Percentiles rank a stretch among this genome's conserved stretches.
phyloP scores from a whole-genome alignment of 2,797 vertebrate species.

The Synanceia verrucosa region DNA sequence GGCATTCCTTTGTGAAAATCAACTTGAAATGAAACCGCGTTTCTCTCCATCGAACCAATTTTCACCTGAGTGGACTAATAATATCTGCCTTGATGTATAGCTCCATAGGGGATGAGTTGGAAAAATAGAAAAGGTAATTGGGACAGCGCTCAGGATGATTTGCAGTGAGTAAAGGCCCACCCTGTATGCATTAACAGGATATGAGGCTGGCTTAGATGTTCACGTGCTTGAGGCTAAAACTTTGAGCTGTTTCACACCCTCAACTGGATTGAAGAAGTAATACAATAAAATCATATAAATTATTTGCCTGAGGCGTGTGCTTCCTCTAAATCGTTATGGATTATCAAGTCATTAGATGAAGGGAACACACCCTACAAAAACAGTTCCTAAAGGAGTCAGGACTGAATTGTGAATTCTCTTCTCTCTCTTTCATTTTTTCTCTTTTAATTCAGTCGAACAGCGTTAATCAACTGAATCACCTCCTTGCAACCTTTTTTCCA shows the following conservation, averaged over 20 bases:
- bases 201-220: constrained; percentile 16
- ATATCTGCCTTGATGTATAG: constrained; percentile 1
- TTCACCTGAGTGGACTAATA: constrained; percentile 4
- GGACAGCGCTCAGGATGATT: constrained; percentile 13
- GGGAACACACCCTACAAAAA: neutral
- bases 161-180: constrained; percentile 13
- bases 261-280: constrained; percentile 24
- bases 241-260: neutral
- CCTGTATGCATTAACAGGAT: constrained; percentile 5
- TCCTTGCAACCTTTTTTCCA: neutral
- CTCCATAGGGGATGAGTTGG: constrained; percentile 27
- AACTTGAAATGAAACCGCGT: neutral
- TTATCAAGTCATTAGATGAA: constrained; percentile 1
- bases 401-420: neutral
- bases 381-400: neutral
- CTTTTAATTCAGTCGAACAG: neutral
- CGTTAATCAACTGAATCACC: neutral
- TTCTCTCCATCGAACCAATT: neutral
- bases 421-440: neutral
- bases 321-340: neutral
- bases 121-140: constrained; percentile 22
- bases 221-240: constrained; percentile 8
- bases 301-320: neutral
- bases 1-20: neutral
- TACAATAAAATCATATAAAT: constrained; percentile 4